Evolutionary conservation across 1,140 invertebrate species (phyloP).

Genomic region (Trichoplusia ni): DNA sequence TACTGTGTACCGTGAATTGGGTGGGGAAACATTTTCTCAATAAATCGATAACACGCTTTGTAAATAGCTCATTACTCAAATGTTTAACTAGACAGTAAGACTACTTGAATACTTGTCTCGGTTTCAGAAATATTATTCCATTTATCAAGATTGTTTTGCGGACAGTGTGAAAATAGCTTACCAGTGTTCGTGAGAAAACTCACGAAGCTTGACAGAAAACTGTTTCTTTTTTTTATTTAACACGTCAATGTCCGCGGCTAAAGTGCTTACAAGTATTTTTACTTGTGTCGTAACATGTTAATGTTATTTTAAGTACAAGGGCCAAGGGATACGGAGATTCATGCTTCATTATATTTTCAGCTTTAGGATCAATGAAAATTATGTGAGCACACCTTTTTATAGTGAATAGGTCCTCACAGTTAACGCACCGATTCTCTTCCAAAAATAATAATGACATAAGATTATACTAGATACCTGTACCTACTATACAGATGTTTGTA

Average conservation of each 20-base stretch:
- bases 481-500: too few relatives aligned
- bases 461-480: too few relatives aligned
- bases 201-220: neutral
- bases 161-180: neutral
- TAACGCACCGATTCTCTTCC: too few relatives aligned
- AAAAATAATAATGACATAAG: neutral
- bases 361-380: constrained; percentile 48
- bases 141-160: constrained; percentile 4
- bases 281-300: constrained; percentile 17
- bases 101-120: neutral
- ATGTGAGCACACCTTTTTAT: constrained; percentile 11
- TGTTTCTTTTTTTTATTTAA: constrained; percentile 1
- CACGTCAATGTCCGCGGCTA: constrained; percentile 1
- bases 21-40: neutral
- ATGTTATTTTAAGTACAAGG: constrained; percentile 26
- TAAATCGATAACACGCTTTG: neutral
- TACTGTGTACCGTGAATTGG: neutral
- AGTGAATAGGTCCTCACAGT: too few relatives aligned
- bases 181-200: constrained; percentile 2
- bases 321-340: too few relatives aligned
- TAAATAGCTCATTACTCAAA: constrained; percentile 12
- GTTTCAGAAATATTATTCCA: constrained; percentile 1
- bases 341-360: constrained; percentile 51
- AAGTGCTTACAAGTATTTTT: constrained; percentile 16
- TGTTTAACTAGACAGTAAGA: constrained; percentile 7